Base-by-base conservation (phyloP, 2,797 vertebrate species). In the Petrocephalus sullivani region DNA sequence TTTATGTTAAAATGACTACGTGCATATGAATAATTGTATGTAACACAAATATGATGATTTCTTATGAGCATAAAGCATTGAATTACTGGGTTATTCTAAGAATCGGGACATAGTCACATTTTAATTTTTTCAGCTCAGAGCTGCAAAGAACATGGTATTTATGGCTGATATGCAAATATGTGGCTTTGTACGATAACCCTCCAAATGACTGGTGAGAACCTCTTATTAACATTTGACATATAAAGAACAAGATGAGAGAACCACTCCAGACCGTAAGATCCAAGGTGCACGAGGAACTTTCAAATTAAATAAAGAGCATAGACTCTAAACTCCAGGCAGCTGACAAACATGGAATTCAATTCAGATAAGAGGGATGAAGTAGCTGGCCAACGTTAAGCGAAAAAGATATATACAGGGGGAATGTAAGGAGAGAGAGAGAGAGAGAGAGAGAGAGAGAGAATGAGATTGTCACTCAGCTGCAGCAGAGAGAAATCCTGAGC, bases 311-410 rank as follows among this genome's bases (percentile, higher is more conserved):
- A 61, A 46, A 83, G 23, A 64, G 78, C 37, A 58, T 4, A 0
- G 21, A 16, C 71, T 54, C 33, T 82, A 83, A 88, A 88, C 78
- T 82, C 4, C 37, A 49, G 19, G 56, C 56, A 61, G 87, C 75
- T 53, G 46, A 84, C 56, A 88, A 57, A 82, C 54, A 60, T 54
- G 78, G 56, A 88, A 88, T 88, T 83, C 21, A 88, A 84, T 88
- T 61, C 75, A 83, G 87, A 88, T 64, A 88, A 88, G 78, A 16
- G 28, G 53, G 78, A 60, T 46, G 41, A 83, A 82, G 33, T 10
- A 60, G 46, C 56, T 64, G 54, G 87, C 53, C 41, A 10, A 53
- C 53, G 56, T 61, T 37, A 88, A 83, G 23, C 9, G 78, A 83
- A 57, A 58, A 33, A 88, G 57, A 49, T 53, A 61, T 21, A 78